These are phyloP conservation scores for Uloborus plumipes DNA, from an alignment of 2,888 invertebrate genomes.

Conservation along the genomic window DNA sequence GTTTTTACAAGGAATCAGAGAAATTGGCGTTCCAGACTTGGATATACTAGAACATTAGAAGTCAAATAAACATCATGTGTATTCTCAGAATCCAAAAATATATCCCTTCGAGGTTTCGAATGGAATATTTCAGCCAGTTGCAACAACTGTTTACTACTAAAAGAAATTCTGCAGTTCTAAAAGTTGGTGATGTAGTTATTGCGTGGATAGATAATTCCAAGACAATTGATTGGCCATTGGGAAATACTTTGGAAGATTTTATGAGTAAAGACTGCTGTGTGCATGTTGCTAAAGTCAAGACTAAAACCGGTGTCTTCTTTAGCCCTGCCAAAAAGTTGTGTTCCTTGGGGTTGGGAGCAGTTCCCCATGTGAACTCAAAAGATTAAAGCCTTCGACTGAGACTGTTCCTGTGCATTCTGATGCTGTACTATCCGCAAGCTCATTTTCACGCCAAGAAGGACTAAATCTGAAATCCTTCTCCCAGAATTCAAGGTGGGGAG, in stretches of 20 bases:
- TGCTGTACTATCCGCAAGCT: no score
- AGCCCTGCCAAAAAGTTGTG: background rate
- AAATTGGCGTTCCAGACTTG: background rate
- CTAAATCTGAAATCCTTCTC: no score
- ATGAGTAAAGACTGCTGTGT: background rate
- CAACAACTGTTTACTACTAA: background rate
- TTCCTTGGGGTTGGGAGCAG: background rate
- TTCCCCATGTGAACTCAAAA: no score
- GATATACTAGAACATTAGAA: background rate
- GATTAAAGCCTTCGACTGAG: no score
- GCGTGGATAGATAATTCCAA: background rate
- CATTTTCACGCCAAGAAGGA: no score
- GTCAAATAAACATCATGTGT: background rate
- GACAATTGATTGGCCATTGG: background rate
- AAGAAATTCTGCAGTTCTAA: background rate
- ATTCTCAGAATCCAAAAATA: background rate
- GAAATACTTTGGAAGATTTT: background rate
- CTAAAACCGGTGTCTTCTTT: background rate
- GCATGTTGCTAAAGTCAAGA: slow-evolving; percentile 2
- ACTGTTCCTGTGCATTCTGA: no score
- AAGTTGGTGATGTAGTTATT: background rate
- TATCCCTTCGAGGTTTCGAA: background rate
- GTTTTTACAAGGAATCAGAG: no score
- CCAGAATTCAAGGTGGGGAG: no score
- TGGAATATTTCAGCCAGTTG: background rate